A percentile compares a stretch with the other conserved stretches of the same genome.
phyloP scores from a whole-genome alignment of 2,888 invertebrate species.

The Argynnis bischoffii region DNA sequence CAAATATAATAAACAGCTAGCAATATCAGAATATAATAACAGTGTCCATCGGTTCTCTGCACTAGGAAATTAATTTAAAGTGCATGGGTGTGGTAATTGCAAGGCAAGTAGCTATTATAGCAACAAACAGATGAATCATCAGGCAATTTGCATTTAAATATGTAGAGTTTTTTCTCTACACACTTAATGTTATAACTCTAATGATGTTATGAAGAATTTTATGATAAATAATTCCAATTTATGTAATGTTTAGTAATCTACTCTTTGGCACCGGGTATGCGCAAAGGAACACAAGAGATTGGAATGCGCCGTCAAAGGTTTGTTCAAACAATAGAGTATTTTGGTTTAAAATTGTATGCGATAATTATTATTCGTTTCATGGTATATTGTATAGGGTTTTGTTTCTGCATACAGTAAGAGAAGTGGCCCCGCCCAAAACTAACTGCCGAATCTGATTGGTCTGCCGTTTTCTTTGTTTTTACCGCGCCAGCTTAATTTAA shows the following conservation, averaged over 20 bases:
- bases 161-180: conserved; percentile 5
- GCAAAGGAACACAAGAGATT: conserved; percentile 31
- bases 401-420: conserved; percentile 63
- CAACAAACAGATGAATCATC: conserved; percentile 67
- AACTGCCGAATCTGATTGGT: conserved; percentile 68
- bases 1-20: conserved; percentile 53
- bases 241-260: neutral
- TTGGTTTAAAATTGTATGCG: conserved; percentile 55
- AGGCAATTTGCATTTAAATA: conserved; percentile 60
- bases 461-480: conserved; percentile 64
- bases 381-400: conserved; percentile 67
- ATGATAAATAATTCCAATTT: too few species aligned
- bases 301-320: conserved; percentile 38
- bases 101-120: conserved; percentile 66
- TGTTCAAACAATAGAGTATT: conserved; percentile 40
- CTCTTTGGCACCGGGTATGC: conserved; percentile 17
- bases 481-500: conserved; percentile 64
- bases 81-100: conserved; percentile 72
- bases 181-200: neutral
- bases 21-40: conserved; percentile 66
- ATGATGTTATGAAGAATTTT: too few species aligned
- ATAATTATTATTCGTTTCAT: conserved; percentile 69
- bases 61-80: conserved; percentile 76
- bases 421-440: conserved; percentile 67
- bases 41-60: conserved; percentile 59